Conservation (phyloP, 2,888 invertebrate species). For the Amblyjoppa proteus region DNA sequence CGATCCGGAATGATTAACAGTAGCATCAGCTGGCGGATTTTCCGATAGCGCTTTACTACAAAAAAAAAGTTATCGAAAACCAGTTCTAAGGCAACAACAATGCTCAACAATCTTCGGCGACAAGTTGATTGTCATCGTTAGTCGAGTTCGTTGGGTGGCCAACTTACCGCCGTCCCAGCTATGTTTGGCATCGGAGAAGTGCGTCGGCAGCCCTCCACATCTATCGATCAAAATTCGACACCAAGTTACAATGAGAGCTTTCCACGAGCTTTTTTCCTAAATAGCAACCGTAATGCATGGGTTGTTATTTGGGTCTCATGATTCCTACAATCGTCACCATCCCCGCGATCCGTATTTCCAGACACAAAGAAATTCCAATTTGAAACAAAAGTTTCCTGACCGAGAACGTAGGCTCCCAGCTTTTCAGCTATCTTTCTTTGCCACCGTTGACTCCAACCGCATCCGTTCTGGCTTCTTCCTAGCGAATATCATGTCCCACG, state of each 20-base stretch:
- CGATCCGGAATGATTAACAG: background rate
- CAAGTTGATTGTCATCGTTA: too few relatives aligned
- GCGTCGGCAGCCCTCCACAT: too few relatives aligned
- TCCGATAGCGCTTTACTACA: background rate
- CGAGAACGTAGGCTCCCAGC: slow-evolving; percentile 74
- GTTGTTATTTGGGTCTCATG: slow-evolving; percentile 36
- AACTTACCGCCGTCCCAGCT: too few relatives aligned
- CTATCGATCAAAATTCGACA: too few relatives aligned
- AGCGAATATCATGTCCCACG: slow-evolving; percentile 48
- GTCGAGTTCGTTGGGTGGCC: too few relatives aligned
- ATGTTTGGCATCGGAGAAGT: too few relatives aligned
- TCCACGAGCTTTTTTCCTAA: too few relatives aligned
- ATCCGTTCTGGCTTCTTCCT: slow-evolving; percentile 11
- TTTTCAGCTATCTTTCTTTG: slow-evolving; percentile 37
- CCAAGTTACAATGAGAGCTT: too few relatives aligned
- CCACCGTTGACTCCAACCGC: slow-evolving; percentile 19
- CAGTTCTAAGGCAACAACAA: too few relatives aligned
- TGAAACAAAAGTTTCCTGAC: slow-evolving; percentile 82
- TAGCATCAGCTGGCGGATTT: slow-evolving; percentile 26
- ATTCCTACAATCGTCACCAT: slow-evolving; percentile 76
- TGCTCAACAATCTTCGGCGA: too few relatives aligned
- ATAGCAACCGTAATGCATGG: too few relatives aligned
- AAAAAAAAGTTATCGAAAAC: too few relatives aligned
- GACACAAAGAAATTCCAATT: slow-evolving; percentile 83
- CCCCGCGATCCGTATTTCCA: slow-evolving; percentile 80